phyloP scores from a whole-genome alignment of 2,113 vertebrate genomes.

The Platysternon megacephalum region DNA sequence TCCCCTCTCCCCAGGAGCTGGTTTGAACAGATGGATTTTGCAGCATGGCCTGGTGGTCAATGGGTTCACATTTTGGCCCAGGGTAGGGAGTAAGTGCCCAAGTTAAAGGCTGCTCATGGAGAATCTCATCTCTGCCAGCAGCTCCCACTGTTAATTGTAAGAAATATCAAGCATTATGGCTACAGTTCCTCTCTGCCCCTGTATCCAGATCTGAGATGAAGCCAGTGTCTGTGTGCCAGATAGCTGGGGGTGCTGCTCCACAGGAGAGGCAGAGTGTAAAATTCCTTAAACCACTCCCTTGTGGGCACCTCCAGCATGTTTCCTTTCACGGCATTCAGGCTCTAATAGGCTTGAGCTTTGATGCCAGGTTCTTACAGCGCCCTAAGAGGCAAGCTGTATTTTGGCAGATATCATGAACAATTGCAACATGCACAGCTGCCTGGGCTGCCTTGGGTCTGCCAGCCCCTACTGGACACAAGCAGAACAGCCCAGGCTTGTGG shows the following conservation, averaged over 20 bases:
- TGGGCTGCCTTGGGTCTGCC: neutral
- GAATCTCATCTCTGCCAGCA: neutral
- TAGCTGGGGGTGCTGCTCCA: neutral
- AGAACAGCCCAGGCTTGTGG: neutral
- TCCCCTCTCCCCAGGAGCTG: neutral
- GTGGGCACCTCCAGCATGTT: neutral
- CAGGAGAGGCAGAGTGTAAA: neutral
- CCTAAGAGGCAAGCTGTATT: neutral
- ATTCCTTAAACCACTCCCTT: neutral
- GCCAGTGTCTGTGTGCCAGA: neutral
- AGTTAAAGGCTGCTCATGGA: neutral
- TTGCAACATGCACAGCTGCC: neutral
- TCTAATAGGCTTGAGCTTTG: neutral
- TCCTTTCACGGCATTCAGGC: neutral
- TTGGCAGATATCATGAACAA: neutral
- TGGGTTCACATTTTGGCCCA: neutral
- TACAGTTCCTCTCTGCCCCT: neutral
- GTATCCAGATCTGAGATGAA: neutral
- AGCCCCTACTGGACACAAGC: neutral
- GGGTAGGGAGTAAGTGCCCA: neutral
- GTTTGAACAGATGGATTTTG: neutral
- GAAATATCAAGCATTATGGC: neutral
- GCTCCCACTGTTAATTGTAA: neutral
- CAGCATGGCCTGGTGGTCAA: neutral
- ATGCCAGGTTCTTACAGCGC: neutral